A percentile compares a stretch with the other conserved stretches of the same genome.
These are phyloP conservation scores for Leucoraja erinaceus DNA, from an alignment of 2,113 vertebrate genomes.

Conservation along the genomic window DNA sequence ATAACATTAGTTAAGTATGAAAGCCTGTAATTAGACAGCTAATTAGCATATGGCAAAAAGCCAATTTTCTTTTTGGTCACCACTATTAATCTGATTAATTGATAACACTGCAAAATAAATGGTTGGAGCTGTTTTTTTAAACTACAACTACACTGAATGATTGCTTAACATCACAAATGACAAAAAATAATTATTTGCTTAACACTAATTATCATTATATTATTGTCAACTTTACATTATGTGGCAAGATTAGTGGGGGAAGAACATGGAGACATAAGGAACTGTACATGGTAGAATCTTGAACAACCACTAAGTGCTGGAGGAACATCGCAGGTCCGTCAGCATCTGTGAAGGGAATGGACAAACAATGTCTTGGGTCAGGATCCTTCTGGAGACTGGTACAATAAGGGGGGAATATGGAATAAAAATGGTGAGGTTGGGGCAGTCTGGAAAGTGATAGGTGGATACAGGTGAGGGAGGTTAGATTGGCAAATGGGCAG, in stretches of 20 bases:
- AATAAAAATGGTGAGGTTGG: too few species aligned
- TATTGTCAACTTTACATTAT: not conserved
- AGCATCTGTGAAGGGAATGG: too few species aligned
- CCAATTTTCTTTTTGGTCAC: not conserved
- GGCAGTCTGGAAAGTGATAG: too few species aligned
- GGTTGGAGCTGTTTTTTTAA: not conserved
- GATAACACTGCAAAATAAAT: constrained; percentile 10
- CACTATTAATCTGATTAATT: not conserved
- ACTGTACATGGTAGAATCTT: too few species aligned
- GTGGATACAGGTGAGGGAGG: too few species aligned
- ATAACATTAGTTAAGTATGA: not conserved
- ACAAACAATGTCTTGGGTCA: too few species aligned
- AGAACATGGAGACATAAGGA: not conserved
- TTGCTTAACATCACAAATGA: constrained; percentile 12
- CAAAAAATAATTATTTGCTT: not conserved
- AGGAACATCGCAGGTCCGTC: too few species aligned
- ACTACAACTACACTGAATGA: not conserved
- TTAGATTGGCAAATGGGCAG: too few species aligned
- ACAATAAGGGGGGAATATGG: too few species aligned
- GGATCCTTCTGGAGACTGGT: too few species aligned
- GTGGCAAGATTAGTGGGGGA: not conserved
- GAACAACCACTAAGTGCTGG: too few species aligned
- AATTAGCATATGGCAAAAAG: not conserved
- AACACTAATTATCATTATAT: not conserved
- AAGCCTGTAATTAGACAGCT: not conserved